Evolutionary conservation across 2,888 invertebrate genomes (phyloP).

Genomic region (Stegana nigrithorax): DNA sequence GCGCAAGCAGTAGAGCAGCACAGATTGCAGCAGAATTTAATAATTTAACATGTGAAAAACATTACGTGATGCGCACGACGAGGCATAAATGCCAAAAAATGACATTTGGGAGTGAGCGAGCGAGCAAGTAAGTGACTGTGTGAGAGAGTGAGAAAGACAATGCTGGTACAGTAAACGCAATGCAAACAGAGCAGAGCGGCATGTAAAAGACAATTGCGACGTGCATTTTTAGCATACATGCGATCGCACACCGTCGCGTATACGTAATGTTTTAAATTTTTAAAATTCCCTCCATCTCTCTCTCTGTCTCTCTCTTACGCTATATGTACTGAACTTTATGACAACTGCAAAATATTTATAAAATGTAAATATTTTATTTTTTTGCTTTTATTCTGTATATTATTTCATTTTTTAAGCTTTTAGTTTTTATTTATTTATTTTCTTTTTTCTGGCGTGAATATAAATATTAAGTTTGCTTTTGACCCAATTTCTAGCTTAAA

Average conservation of each 20-base stretch:
- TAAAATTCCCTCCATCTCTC: background rate
- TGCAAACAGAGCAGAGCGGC: background rate
- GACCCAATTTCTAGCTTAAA: too few species aligned
- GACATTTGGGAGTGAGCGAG: too few species aligned
- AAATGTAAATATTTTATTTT: background rate
- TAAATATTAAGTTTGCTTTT: too few species aligned
- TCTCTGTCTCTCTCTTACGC: background rate
- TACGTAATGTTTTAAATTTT: constrained; percentile 38
- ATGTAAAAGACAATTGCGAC: background rate
- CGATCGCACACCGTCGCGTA: too few species aligned
- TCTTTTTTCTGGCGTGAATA: too few species aligned
- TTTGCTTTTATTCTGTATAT: too few species aligned
- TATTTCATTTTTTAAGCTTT: too few species aligned
- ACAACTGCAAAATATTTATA: constrained; percentile 8
- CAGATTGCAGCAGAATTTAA: constrained; percentile 48
- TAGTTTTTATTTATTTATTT: too few species aligned
- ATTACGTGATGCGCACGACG: constrained; percentile 47
- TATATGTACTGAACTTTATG: background rate
- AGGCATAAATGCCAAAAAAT: background rate
- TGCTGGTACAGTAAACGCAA: too few species aligned
- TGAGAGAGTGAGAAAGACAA: too few species aligned
- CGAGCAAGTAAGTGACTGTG: too few species aligned
- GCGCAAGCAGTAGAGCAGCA: background rate
- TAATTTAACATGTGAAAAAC: constrained; percentile 51
- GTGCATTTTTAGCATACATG: constrained; percentile 1